Percentiles rank a stretch among this genome's conserved stretches.
Conservation (phyloP, 1,140 invertebrate species). For the Pomacea maculata region DNA sequence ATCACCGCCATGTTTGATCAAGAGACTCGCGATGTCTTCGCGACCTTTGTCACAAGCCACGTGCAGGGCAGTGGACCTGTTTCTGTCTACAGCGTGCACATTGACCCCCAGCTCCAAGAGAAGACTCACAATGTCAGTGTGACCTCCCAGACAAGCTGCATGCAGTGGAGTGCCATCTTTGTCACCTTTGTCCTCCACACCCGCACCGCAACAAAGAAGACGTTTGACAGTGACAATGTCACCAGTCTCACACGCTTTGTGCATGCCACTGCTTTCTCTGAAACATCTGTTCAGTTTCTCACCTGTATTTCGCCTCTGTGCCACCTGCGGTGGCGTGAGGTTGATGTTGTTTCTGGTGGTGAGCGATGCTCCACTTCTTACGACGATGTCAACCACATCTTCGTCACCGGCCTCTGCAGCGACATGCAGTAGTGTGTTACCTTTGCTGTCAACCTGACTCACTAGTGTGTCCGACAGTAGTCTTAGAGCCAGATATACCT, state of each 20-base stretch:
- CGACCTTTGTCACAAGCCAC: too few relatives aligned
- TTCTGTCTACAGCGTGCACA: too few relatives aligned
- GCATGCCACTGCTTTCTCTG: neutral
- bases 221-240: neutral
- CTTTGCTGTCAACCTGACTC: neutral
- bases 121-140: too few relatives aligned
- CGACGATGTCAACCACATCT: neutral
- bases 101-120: too few relatives aligned
- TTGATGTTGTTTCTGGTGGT: neutral
- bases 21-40: too few relatives aligned
- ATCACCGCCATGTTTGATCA: too few relatives aligned
- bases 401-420: neutral
- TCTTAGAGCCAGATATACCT: neutral
- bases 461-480: neutral
- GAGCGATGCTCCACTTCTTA: conserved; percentile 4
- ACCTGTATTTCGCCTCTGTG: neutral
- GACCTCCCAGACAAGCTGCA: neutral
- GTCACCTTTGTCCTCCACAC: neutral
- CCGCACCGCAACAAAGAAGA: neutral
- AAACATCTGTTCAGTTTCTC: neutral
- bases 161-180: neutral
- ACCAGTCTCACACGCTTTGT: neutral
- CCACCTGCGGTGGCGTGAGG: neutral
- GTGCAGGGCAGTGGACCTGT: too few relatives aligned
- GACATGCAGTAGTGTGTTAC: neutral